phyloP scores from a whole-genome alignment of 2,888 invertebrate genomes.

The Agriopis marginaria region DNA sequence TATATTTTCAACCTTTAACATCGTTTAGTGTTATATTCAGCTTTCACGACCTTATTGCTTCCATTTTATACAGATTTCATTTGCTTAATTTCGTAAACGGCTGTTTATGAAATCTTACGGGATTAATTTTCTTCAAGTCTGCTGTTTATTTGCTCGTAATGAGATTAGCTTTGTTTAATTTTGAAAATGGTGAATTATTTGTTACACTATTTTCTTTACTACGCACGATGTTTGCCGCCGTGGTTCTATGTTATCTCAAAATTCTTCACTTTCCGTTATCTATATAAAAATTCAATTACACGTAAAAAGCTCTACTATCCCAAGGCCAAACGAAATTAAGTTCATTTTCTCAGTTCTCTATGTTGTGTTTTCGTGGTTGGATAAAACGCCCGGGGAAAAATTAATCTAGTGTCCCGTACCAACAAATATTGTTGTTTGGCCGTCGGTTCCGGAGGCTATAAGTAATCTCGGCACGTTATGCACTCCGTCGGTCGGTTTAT shows the following conservation, averaged over 20 bases:
- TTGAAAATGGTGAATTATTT: slow-evolving; percentile 3
- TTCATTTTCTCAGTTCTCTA: slow-evolving; percentile 32
- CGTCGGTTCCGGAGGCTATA: slow-evolving; percentile 69
- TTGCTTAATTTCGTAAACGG: slow-evolving; percentile 14
- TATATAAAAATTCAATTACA: background rate
- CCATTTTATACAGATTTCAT: slow-evolving; percentile 11
- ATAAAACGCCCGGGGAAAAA: slow-evolving; percentile 78
- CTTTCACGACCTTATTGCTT: background rate
- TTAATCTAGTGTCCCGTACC: slow-evolving; percentile 78
- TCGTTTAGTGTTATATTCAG: too few species aligned
- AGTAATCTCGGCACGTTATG: slow-evolving; percentile 82
- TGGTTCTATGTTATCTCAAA: background rate
- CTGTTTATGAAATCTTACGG: slow-evolving; percentile 12
- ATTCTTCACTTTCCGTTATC: background rate
- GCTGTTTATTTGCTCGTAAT: slow-evolving; percentile 7
- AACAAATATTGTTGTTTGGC: slow-evolving; percentile 83
- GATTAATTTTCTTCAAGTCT: slow-evolving; percentile 15
- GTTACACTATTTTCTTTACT: background rate
- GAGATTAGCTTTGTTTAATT: slow-evolving; percentile 3
- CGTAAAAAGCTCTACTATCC: slow-evolving; percentile 6
- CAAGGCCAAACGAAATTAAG: slow-evolving; percentile 34
- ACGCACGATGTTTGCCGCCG: background rate
- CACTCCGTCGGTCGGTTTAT: slow-evolving; percentile 76
- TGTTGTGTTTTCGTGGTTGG: slow-evolving; percentile 54
- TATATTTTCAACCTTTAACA: too few species aligned